Base-by-base conservation (phyloP, 2,797 vertebrate species). In the Synanceia verrucosa region DNA sequence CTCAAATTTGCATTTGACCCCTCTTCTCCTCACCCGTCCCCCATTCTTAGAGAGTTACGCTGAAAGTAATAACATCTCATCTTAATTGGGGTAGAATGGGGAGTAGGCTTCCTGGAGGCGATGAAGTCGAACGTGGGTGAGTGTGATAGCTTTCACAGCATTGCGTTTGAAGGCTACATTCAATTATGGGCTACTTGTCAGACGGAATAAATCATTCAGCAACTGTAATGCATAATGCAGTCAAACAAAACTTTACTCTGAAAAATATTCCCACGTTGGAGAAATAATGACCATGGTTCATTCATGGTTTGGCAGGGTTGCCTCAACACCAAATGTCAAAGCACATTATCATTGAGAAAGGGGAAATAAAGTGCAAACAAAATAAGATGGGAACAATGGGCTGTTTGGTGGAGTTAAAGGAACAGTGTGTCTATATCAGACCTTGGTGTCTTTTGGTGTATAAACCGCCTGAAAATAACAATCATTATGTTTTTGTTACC, bases 161-260 rank as follows among this genome's bases (percentile, higher is more conserved):
- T 59, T 56, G 84, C 53, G 21, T 87, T 76, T 80, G 76, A 90
- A 85, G 77, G 84, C 69, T 82, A 79, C 68, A 68, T 87, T 91
- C 81, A 91, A 88, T 90, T 91, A 90, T 68, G 68, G 82, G 58
- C 84, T 77, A 68, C 75, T 86, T 90, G 86, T 87, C 86, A 88
- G 81, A 84, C 1, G 28, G 72, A 81, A 81, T 89, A 88, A 92
- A 92, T 91, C 83, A 89, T 84, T 85, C 74, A 86, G 68, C 46
- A 65, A 79, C 77, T 75, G 55, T 73, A 80, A 83, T 86, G 78
- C 79, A 86, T 62, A 83, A 90, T 84, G 79, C 70, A 78, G 79
- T 69, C 72, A 78, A 86, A 89, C 81, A 87, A 86, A 90, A 81
- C 79, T 86, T 84, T 70, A 60, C 57, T 28, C 39, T 13, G 26